Conservation (phyloP, 2,888 invertebrate species). For the Meliscaeva auricollis region DNA sequence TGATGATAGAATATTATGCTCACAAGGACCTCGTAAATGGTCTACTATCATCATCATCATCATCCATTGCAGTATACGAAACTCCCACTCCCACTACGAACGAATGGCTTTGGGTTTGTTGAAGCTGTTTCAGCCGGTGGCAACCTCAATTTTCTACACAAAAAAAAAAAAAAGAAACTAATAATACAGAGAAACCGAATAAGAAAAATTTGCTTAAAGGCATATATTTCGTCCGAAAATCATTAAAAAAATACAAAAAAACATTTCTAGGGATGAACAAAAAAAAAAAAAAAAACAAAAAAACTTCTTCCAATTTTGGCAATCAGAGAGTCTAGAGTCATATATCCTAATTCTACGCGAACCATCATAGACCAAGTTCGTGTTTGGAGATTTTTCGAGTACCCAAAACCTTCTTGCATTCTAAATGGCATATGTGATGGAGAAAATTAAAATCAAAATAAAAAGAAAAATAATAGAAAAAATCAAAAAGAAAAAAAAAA, state of each 20-base stretch:
- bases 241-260: slow-evolving; percentile 54
- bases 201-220: slow-evolving; percentile 76
- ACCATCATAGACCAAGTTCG: slow-evolving; percentile 68
- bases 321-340: slow-evolving; percentile 72
- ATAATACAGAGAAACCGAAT: slow-evolving; percentile 48
- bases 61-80: slow-evolving; percentile 12
- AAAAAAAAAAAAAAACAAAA: slow-evolving; percentile 31
- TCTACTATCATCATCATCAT: slow-evolving; percentile 38
- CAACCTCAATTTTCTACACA: slow-evolving; percentile 65
- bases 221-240: slow-evolving; percentile 71
- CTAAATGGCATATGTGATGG: slow-evolving; percentile 37
- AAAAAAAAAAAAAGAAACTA: slow-evolving; percentile 25
- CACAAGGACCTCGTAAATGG: slow-evolving; percentile 75
- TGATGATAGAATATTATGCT: slow-evolving; percentile 75
- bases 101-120: slow-evolving; percentile 6
- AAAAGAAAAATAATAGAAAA: not conserved
- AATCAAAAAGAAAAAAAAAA: slow-evolving; percentile 17
- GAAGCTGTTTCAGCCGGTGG: slow-evolving; percentile 56
- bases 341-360: slow-evolving; percentile 72
- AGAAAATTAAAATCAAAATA: not conserved
- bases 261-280: slow-evolving; percentile 20
- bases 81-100: slow-evolving; percentile 8
- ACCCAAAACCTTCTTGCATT: slow-evolving; percentile 38
- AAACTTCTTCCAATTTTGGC: slow-evolving; percentile 72
- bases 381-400: slow-evolving; percentile 71